These are phyloP conservation scores for Drosophila pseudotakahashii DNA, from an alignment of 2,888 invertebrate species.

Conservation along the genomic window DNA sequence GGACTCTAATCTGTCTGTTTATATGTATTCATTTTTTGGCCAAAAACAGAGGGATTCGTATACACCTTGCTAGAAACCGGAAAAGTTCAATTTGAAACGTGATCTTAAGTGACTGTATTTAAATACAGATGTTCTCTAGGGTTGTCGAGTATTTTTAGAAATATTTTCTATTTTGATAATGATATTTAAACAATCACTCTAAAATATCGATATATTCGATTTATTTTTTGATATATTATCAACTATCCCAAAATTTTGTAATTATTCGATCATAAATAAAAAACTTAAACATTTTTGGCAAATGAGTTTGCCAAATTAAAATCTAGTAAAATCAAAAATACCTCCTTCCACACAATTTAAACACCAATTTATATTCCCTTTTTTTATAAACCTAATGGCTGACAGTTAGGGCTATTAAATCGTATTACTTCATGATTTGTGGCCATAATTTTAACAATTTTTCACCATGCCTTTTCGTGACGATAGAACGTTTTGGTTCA, in stretches of 20 bases:
- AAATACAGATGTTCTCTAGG: too few relatives aligned
- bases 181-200: too few relatives aligned
- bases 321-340: not conserved
- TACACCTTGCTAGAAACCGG: not conserved
- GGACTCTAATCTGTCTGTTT: slow-evolving; percentile 3
- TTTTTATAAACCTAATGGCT: not conserved
- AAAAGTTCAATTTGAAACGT: too few relatives aligned
- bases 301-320: not conserved
- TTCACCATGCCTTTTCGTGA: not conserved
- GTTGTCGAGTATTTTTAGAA: too few relatives aligned
- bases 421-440: slow-evolving; percentile 16
- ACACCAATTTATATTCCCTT: not conserved
- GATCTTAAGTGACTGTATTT: too few relatives aligned
- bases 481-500: slow-evolving; percentile 2
- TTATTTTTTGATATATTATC: too few relatives aligned
- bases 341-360: not conserved
- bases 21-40: not conserved
- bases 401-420: slow-evolving; percentile 1
- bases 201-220: too few relatives aligned
- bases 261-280: too few relatives aligned
- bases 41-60: not conserved
- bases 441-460: slow-evolving; percentile 5
- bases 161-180: too few relatives aligned
- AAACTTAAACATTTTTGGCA: too few relatives aligned
- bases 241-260: too few relatives aligned